Evolutionary conservation across 2,888 invertebrate species (phyloP).

Genomic region (Cacoxenus indagator): DNA sequence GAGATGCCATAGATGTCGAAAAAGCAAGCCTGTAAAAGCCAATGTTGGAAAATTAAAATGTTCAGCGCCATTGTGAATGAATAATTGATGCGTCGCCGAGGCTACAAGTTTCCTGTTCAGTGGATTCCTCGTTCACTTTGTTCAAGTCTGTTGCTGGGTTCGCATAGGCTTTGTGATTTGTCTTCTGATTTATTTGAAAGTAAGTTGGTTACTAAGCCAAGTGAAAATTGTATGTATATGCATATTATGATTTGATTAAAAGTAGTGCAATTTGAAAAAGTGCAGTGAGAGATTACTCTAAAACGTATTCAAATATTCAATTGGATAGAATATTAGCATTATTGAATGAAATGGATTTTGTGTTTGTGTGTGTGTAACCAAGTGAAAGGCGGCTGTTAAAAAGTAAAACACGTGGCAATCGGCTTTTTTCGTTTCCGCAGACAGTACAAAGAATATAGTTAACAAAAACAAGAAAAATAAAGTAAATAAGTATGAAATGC

Average conservation of each 20-base stretch:
- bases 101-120: conserved; percentile 65
- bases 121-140: conserved; percentile 78
- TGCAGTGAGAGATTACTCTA: conserved; percentile 32
- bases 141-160: conserved; percentile 78
- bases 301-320: conserved; percentile 57
- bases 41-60: not conserved
- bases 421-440: not conserved
- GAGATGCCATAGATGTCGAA: conserved; percentile 23
- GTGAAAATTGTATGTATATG: not conserved
- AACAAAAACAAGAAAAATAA: no score
- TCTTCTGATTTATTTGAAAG: conserved; percentile 67
- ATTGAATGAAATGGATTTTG: conserved; percentile 19
- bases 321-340: conserved; percentile 34
- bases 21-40: not conserved
- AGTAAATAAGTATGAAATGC: no score
- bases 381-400: conserved; percentile 51
- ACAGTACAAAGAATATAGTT: not conserved
- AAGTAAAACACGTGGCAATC: conserved; percentile 53
- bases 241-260: conserved; percentile 27
- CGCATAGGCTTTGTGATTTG: conserved; percentile 72
- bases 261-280: conserved; percentile 40
- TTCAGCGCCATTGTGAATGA: not conserved
- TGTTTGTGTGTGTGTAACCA: conserved; percentile 36
- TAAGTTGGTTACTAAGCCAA: conserved; percentile 57
- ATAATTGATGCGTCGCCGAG: conserved; percentile 49